A percentile compares a stretch with the other conserved stretches of the same genome.
Conservation (phyloP, 1,140 invertebrate species). For the Drosophila nasuta region DNA sequence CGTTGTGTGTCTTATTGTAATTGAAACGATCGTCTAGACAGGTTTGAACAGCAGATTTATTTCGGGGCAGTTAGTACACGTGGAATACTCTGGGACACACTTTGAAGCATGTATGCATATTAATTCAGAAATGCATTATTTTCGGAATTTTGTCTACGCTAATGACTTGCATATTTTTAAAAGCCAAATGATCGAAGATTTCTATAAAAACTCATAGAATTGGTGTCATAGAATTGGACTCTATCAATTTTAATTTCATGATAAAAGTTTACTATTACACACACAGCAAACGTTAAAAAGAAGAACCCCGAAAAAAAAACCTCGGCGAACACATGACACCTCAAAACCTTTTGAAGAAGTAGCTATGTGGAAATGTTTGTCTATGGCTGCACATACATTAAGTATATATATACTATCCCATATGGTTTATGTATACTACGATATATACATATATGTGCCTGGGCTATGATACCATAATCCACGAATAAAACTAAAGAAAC, state of each 20-base stretch:
- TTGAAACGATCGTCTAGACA: constrained; percentile 48
- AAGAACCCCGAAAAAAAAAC: constrained; percentile 58
- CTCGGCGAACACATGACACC: constrained; percentile 71
- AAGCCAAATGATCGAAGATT: constrained; percentile 1
- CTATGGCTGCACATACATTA: neutral
- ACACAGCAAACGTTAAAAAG: constrained; percentile 36
- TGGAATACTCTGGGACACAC: constrained; percentile 1
- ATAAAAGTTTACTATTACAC: constrained; percentile 73
- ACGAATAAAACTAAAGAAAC: constrained; percentile 83
- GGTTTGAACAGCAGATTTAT: constrained; percentile 43
- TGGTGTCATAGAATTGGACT: constrained; percentile 34
- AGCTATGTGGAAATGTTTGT: constrained; percentile 29
- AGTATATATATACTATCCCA: constrained; percentile 18
- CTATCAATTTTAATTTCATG: constrained; percentile 76
- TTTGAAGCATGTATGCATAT: neutral
- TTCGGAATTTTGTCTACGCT: neutral
- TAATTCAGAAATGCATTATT: neutral
- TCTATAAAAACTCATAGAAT: neutral
- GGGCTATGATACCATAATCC: constrained; percentile 82
- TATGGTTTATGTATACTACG: constrained; percentile 29
- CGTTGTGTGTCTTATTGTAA: constrained; percentile 28
- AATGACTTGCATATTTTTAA: constrained; percentile 36
- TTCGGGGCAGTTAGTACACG: constrained; percentile 28
- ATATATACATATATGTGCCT: constrained; percentile 27
- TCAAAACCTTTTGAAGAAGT: constrained; percentile 58